phyloP scores from a whole-genome alignment of 2,797 vertebrate genomes.

The Pseudomugil tenellus region DNA sequence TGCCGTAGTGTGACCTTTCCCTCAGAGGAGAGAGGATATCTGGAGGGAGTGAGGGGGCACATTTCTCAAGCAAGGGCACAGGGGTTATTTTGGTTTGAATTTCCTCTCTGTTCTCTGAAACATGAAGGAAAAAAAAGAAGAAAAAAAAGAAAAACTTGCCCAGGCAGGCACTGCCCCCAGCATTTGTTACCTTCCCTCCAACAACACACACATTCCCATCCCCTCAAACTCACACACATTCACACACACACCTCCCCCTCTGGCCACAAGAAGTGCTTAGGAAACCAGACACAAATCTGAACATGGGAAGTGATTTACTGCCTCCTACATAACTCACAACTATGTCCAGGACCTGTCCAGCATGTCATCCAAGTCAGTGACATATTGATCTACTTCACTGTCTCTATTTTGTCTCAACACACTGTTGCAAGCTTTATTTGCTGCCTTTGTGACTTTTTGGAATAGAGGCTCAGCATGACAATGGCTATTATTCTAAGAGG shows the following conservation, averaged over 20 bases:
- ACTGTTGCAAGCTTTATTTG: slow-evolving; percentile 38
- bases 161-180: slow-evolving; percentile 72
- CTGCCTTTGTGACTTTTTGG: slow-evolving; percentile 18
- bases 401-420: slow-evolving; percentile 71
- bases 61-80: slow-evolving; percentile 74
- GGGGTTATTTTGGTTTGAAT: slow-evolving; percentile 79
- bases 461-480: slow-evolving; percentile 27
- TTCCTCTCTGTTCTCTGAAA: slow-evolving; percentile 76
- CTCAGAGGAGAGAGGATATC: slow-evolving; percentile 68
- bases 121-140: slow-evolving; percentile 51
- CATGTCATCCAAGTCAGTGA: slow-evolving; percentile 74
- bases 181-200: slow-evolving; percentile 65
- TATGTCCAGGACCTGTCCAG: slow-evolving; percentile 76
- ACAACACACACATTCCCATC: slow-evolving; percentile 60
- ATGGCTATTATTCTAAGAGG: neutral
- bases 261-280: slow-evolving; percentile 69
- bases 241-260: slow-evolving; percentile 51
- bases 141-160: slow-evolving; percentile 56
- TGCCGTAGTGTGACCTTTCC: slow-evolving; percentile 70
- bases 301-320: slow-evolving; percentile 82
- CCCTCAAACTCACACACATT: slow-evolving; percentile 32
- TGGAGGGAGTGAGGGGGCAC: slow-evolving; percentile 56
- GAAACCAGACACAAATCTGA: slow-evolving; percentile 82
- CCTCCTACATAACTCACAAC: slow-evolving; percentile 78
- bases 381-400: slow-evolving; percentile 77